Evolutionary conservation across 2,113 vertebrate genomes (phyloP), one percentile per base, ranked within the genome.

Genomic region (Thunnus thynnus): DNA sequence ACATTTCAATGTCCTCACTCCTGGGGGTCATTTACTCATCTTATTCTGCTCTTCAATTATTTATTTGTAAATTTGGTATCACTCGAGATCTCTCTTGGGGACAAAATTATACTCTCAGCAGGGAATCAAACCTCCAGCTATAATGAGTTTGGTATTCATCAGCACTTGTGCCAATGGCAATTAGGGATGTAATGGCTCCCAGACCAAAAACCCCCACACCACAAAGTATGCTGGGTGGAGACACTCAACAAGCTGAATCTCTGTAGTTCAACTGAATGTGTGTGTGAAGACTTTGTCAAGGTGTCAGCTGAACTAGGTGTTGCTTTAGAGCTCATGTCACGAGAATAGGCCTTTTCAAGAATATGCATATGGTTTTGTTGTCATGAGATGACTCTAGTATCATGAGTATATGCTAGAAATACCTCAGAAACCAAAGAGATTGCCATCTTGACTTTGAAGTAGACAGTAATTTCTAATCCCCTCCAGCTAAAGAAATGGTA

Each of bases 51-150:
- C 82, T 75, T 94, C 86, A 91, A 93, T 94, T 90, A 93, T 94
- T 93, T 93, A 93, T 92, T 89, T 80, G 88, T 88, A 85, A 90
- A 91, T 92, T 88, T 88, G 89, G 84, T 44, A 50, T 90, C 76
- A 76, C 87, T 90, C 36, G 63, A 90, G 47, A 89, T 86, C 87
- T 75, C 86, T 80, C 86, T 80, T 48, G 80, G 88, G 91, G 83
- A 76, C 73, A 74, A 75, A 91, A 90, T 92, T 89, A 88, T 79
- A 71, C 82, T 86, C 83, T 86, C 88, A 83, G 78, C 20, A 13
- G 91, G 85, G 86, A 88, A 76, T 89, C 83, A 89, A 84, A 86
- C 82, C 90, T 86, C 74, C 25, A 46, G 56, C 72, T 83, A 68
- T 87, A 85, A 91, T 88, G 84, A 87, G 44, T 86, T 76, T 80